Percentiles rank a stretch among this genome's conserved stretches.
Conservation (phyloP, 1,140 invertebrate genomes). For the Drosophila lini region DNA sequence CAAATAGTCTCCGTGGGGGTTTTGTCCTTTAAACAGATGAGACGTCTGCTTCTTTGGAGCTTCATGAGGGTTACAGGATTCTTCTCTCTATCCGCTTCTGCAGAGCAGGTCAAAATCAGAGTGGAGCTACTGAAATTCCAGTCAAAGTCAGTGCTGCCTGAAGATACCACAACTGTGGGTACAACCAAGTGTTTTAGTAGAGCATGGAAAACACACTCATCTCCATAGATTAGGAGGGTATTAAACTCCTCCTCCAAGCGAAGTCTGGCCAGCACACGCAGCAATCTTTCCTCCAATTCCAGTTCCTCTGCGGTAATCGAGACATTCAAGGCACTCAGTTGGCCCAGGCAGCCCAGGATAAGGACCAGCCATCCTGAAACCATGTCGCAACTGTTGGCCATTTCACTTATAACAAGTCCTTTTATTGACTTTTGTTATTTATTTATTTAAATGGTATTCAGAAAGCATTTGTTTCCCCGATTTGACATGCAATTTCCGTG, state of each 20-base stretch:
- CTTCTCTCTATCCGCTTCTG: constrained; percentile 27
- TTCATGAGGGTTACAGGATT: constrained; percentile 22
- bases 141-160: constrained; percentile 34
- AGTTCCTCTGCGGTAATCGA: not conserved
- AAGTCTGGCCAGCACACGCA: constrained; percentile 28
- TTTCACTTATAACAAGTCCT: not conserved
- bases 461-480: not conserved
- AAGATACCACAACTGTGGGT: constrained; percentile 27
- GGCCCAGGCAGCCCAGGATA: constrained; percentile 20
- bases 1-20: constrained; percentile 17
- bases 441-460: constrained; percentile 14
- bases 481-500: constrained; percentile 46
- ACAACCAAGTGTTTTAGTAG: constrained; percentile 22
- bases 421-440: constrained; percentile 1
- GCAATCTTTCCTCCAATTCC: constrained; percentile 1
- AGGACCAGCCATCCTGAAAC: constrained; percentile 10
- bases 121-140: constrained; percentile 48
- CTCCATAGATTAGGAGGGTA: constrained; percentile 45
- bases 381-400: constrained; percentile 44
- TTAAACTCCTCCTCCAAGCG: constrained; percentile 41
- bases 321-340: not conserved
- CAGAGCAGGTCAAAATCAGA: constrained; percentile 35
- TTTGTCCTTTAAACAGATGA: constrained; percentile 20
- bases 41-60: constrained; percentile 41
- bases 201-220: constrained; percentile 43